Evolutionary conservation across 2,113 vertebrate genomes (phyloP), one percentile per base, ranked within the genome.

Genomic region (Platysteira castanea): DNA sequence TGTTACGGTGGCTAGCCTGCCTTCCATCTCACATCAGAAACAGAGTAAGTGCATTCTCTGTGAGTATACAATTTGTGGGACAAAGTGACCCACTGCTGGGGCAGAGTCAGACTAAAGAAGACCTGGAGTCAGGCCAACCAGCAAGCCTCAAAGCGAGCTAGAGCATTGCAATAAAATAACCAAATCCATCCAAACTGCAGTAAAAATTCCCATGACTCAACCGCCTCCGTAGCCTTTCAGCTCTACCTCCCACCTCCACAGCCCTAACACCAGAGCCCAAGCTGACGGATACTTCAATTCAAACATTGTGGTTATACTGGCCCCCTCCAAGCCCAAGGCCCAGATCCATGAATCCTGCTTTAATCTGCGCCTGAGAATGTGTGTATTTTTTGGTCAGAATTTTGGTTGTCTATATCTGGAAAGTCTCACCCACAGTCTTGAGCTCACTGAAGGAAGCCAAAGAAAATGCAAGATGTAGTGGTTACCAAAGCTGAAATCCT

Each of bases 191-290:
- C 90, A 94, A 94, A 76, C 73, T 68, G 78, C 83, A 79, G 80
- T 65, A 94, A 93, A 94, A 94, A 67, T 87, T 93, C 93, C 77
- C 83, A 93, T 95, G 92, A 96, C 93, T 95, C 85, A 96, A 92
- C 50, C 4, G 1, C 83, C 95, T 90, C 93, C 18, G 0, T 41
- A 70, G 82, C 31, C 88, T 92, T 79, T 94, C 60, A 93, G 79
- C 61, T 84, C 67, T 96, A 63, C 75, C 87, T 87, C 94, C 93
- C 87, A 83, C 83, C 73, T 92, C 90, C 83, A 76, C 78, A 90
- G 84, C 70, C 67, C 61, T 47, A 70, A 82, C 33, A 71, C 60
- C 33, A 42, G 28, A 76, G 65, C 41, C 57, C 74, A 73, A 39
- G 69, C 37, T 96, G 74, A 61, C 6, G 0, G 83, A 75, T 20